These are phyloP conservation scores for Yponomeuta sedellus DNA, from an alignment of 2,888 invertebrate genomes.

Conservation along the genomic window DNA sequence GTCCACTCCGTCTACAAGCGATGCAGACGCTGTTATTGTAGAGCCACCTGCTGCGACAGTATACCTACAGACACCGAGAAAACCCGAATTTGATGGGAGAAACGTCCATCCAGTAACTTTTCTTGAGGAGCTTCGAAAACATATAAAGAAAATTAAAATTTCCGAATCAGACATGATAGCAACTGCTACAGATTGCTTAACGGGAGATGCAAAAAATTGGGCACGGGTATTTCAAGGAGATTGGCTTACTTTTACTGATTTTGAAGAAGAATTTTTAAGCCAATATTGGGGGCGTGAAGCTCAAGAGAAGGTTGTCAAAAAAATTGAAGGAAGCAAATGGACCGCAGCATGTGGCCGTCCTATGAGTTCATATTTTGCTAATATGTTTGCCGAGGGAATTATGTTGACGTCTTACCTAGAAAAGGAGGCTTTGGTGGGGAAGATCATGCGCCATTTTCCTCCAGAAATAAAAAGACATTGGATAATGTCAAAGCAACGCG, in stretches of 20 bases:
- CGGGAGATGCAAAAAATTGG: slow-evolving; percentile 14
- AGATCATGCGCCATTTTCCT: slow-evolving; percentile 14
- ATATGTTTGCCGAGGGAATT: neutral
- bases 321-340: slow-evolving; percentile 6
- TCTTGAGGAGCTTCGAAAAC: slow-evolving; percentile 8
- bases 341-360: neutral
- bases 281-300: slow-evolving; percentile 13
- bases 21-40: neutral
- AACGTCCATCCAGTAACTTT: slow-evolving; percentile 7
- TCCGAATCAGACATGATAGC: neutral
- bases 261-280: slow-evolving; percentile 6
- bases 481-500: neutral
- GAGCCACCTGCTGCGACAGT: neutral
- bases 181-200: neutral
- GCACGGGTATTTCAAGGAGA: neutral
- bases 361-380: neutral
- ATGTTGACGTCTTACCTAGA: neutral
- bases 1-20: neutral
- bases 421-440: neutral
- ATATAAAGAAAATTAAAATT: neutral
- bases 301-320: neutral
- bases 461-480: neutral
- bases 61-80: neutral
- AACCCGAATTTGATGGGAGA: neutral
- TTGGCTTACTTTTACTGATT: slow-evolving; percentile 4